Evolutionary conservation across 1,140 invertebrate genomes (phyloP).

Genomic region (Nilaparvata lugens): DNA sequence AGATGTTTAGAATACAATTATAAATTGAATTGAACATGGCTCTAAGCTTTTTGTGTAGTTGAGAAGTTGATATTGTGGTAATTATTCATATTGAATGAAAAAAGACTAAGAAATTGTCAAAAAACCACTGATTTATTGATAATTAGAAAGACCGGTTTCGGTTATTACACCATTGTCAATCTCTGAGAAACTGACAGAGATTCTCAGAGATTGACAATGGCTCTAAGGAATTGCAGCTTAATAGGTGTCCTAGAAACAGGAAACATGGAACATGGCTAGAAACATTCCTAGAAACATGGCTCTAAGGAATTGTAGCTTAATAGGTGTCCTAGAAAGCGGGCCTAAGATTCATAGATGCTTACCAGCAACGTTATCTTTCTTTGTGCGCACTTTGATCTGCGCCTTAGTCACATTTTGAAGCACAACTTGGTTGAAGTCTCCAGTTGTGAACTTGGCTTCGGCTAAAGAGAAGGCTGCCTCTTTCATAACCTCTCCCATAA

Average conservation of each 20-base stretch:
- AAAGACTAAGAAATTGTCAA: too few species aligned
- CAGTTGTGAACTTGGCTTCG: constrained; percentile 96
- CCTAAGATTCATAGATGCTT: constrained; percentile 10
- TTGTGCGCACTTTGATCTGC: constrained; percentile 96
- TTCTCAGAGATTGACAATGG: too few species aligned
- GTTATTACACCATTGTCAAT: too few species aligned
- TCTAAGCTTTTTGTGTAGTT: too few species aligned
- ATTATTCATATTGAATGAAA: too few species aligned
- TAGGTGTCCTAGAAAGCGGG: background rate
- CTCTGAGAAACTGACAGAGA: too few species aligned
- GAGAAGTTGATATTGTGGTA: too few species aligned
- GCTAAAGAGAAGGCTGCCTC: constrained; percentile 98
- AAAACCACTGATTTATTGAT: too few species aligned
- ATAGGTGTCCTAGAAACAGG: background rate
- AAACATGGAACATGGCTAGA: background rate
- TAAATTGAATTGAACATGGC: too few species aligned
- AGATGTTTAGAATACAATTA: too few species aligned
- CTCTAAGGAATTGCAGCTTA: too few species aligned
- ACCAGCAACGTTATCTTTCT: constrained; percentile 99
- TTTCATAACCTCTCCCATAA: constrained; percentile 99
- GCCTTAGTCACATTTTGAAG: constrained; percentile 98
- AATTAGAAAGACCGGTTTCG: too few species aligned
- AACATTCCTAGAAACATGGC: background rate
- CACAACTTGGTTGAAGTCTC: constrained; percentile 98
- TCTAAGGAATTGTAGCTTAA: background rate